Conservation (phyloP, 2,888 invertebrate species). For the Tetragnatha montana region DNA sequence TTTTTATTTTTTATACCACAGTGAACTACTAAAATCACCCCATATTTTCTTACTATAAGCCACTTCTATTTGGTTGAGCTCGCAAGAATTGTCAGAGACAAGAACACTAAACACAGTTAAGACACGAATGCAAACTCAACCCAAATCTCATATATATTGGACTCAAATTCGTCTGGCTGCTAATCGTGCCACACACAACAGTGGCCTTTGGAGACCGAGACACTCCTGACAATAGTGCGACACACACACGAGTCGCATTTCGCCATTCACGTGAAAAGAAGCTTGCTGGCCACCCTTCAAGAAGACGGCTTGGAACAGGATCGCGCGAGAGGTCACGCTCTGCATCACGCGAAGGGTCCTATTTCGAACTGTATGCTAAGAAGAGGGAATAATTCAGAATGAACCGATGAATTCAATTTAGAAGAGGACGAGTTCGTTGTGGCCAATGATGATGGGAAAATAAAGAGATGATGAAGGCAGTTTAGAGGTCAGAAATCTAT, state of each 20-base stretch:
- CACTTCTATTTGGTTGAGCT: too few species aligned
- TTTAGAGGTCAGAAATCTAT: too few species aligned
- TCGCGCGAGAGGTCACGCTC: slow-evolving; percentile 19
- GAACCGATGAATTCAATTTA: neutral
- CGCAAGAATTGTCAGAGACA: too few species aligned
- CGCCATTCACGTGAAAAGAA: neutral
- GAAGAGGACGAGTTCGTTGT: slow-evolving; percentile 13
- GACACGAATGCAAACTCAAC: too few species aligned
- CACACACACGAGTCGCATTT: neutral
- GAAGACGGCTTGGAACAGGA: neutral
- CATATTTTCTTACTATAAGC: too few species aligned
- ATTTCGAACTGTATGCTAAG: slow-evolving; percentile 11
- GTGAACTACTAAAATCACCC: too few species aligned
- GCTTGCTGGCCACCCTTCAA: neutral
- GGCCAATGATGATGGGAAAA: neutral
- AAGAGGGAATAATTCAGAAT: neutral
- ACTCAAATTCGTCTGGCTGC: too few species aligned
- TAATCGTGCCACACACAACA: too few species aligned
- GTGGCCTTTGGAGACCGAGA: too few species aligned
- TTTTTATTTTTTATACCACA: too few species aligned
- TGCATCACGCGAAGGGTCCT: neutral
- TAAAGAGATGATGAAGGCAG: neutral
- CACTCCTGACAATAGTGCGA: neutral
- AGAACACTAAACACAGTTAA: too few species aligned
- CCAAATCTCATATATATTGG: too few species aligned